phyloP scores from a whole-genome alignment of 2,888 invertebrate genomes.

The Acleris cristana region DNA sequence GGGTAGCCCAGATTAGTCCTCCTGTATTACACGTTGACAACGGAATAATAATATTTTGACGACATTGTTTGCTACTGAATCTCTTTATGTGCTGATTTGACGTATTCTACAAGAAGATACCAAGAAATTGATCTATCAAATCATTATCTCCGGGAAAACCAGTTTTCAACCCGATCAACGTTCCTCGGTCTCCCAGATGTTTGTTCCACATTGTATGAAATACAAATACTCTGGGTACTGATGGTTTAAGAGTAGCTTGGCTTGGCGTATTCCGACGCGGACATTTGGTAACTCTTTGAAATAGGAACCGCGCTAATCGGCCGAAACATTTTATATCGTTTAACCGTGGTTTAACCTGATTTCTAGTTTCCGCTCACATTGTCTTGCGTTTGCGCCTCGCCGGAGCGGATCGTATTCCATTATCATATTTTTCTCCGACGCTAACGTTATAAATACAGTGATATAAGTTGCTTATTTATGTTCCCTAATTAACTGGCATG shows the following conservation, averaged over 20 bases:
- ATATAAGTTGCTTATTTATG: background rate
- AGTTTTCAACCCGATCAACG: no score
- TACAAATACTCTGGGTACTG: background rate
- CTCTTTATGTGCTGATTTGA: no score
- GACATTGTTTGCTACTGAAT: no score
- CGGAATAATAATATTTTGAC: no score
- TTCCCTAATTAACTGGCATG: background rate
- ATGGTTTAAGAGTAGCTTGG: background rate
- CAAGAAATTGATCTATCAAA: no score
- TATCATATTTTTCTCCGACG: background rate
- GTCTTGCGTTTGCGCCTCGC: conserved; percentile 4
- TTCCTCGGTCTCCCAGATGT: no score
- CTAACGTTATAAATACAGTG: conserved; percentile 3
- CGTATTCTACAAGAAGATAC: no score
- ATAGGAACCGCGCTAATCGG: conserved; percentile 24
- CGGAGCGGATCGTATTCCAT: conserved; percentile 26
- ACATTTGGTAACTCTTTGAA: conserved; percentile 33
- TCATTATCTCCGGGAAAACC: no score
- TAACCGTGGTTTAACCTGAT: conserved; percentile 33
- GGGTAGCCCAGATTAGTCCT: no score
- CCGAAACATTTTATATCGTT: conserved; percentile 24
- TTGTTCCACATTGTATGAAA: no score
- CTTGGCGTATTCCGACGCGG: conserved; percentile 14
- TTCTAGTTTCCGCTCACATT: conserved; percentile 20
- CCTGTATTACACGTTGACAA: no score